Evolutionary conservation across 2,888 invertebrate genomes (phyloP), one percentile per base, ranked within the genome.

Genomic region (Clostera curtula): DNA sequence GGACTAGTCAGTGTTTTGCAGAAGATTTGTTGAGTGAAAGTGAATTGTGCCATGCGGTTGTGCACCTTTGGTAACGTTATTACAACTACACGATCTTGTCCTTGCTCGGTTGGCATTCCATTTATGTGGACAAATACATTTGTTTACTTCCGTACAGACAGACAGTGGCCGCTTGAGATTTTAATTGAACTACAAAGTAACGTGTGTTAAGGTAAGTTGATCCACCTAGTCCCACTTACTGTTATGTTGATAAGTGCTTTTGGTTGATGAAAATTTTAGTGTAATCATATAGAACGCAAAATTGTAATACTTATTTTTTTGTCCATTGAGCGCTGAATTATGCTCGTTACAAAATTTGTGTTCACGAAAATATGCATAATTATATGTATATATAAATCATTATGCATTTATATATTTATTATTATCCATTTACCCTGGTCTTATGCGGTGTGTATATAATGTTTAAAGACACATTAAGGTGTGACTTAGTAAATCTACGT

Each of bases 81-180:
- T 62, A 59, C 62, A 56, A 59, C 57, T 49, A 55, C 40, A 29
- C 26, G 43, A 45, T 40, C 37, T 41, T 61, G 62, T 57, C 67
- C 69, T 68, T 65, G 68, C 45, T 44, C 51, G 58, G 62, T 75
- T 80, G 77, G 67, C 76, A 53, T 49, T 61, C 55, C 64, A 67
- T 67, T 42, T 45, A 63, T 57, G 63, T 47, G 40, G 57, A 59
- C 56, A 58, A 65, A 69, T 63, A 37, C 23, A 52, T 49, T 52
- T 56, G 41, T 53, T 50, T 56, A 53, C 62, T 68, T 66, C 65
- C 64, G 56, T n/a, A n/a, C 40, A 34, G 22, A 29, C 30, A 37
- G 39, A 32, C 43, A 50, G 40, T 43, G 40, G 31, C 32, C 18
- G 27, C 36, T 25, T 16, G 11, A 24, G 27, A 16, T 20, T 24